Base-by-base conservation (phyloP, 1,140 invertebrate genomes). In the Platyura marginata region DNA sequence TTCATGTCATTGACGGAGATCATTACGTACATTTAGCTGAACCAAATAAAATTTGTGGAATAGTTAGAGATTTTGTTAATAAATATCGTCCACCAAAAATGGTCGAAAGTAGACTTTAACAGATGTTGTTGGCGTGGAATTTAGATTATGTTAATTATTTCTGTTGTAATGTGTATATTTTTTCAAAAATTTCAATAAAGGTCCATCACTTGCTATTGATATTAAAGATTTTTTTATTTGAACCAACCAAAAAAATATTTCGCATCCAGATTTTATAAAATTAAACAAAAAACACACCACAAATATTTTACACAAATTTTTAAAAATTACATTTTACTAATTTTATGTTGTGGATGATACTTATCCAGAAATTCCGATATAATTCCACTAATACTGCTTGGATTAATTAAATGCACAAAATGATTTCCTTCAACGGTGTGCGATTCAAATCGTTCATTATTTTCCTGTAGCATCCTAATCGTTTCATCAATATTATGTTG, bases 11-110 rank as follows among this genome's bases (percentile, higher is more conserved):
- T 1, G 65, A 72, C n/a, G 79, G 79, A 11, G 74, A 69, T 6
- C 82, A 87, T 63, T 80, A 84, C 56, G 62, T 79, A 10, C 81
- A 87, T 57, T 64, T 86, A 33, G 80, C 75, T 42, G 63, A 77
- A 49, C 72, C 80, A 1, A 64, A 75, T 49, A 54, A 56, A 45
- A 56, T 81, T 44, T 67, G 70, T 3, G 59, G 63, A 16, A 52
- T 68, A 23, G 68, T 80, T 10, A 64, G 64, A 41, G 55, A 69
- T 1, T 80, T 79, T 56, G 61, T 78, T 45, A 49, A 65, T 47
- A 72, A 69, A 48, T 59, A 71, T 50, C 47, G 53, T 23, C 48
- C 51, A n/a, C n/a, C n/a, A n/a, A n/a, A n/a, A n/a, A n/a, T n/a
- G n/a, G n/a, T n/a, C n/a, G n/a, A n/a, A n/a, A n/a, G n/a, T n/a